A percentile compares a stretch with the other conserved stretches of the same genome.
These are phyloP conservation scores for Thecophora atra DNA, from an alignment of 2,888 invertebrate species.

Conservation along the genomic window DNA sequence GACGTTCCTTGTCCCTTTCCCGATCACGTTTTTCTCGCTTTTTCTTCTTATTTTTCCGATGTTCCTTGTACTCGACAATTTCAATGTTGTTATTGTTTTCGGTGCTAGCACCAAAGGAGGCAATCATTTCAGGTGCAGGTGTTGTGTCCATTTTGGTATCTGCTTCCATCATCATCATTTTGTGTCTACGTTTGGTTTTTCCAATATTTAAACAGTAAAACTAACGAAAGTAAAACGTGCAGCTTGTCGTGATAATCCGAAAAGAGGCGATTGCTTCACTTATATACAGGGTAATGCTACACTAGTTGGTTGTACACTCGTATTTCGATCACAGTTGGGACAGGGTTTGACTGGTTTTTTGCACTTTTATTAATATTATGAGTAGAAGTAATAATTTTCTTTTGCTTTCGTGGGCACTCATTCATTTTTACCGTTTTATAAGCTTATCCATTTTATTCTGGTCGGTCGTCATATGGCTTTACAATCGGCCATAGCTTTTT, in stretches of 20 bases:
- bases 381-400: too few species aligned
- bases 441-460: background rate
- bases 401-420: constrained; percentile 8
- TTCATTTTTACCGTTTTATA: constrained; percentile 10
- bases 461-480: constrained; percentile 8
- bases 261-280: background rate
- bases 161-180: constrained; percentile 62
- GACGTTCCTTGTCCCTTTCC: constrained; percentile 55
- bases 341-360: constrained; percentile 20
- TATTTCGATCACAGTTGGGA: constrained; percentile 22
- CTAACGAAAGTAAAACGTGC: background rate
- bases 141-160: constrained; percentile 50
- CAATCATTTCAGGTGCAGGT: constrained; percentile 42
- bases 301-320: constrained; percentile 9
- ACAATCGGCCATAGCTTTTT: constrained; percentile 6
- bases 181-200: constrained; percentile 24
- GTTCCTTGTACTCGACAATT: constrained; percentile 61
- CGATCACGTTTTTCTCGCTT: constrained; percentile 64
- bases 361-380: constrained; percentile 9
- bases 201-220: background rate
- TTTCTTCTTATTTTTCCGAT: constrained; percentile 65
- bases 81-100: constrained; percentile 63
- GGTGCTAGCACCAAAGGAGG: constrained; percentile 49
- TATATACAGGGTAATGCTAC: background rate
- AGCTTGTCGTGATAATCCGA: background rate